Evolutionary conservation across 2,113 vertebrate species (phyloP), one percentile per base, ranked within the genome.

Genomic region (Amphiprion ocellaris): DNA sequence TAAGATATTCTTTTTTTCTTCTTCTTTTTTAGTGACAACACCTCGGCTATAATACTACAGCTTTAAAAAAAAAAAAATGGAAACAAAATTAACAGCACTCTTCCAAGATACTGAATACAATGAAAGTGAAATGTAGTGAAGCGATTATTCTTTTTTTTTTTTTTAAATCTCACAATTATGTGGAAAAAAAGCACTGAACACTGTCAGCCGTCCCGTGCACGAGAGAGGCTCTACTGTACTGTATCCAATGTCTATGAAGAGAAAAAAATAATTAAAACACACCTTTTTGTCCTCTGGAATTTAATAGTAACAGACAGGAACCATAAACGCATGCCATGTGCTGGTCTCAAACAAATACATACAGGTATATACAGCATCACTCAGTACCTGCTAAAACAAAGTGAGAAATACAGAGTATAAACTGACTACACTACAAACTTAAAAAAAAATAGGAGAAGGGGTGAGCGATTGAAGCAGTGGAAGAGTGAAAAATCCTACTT

Each of bases 381-480:
- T 97, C 96, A 97, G 98, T 98, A 99, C 97, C 98, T 97, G 97
- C 96, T 98, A 98, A 98, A 97, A 98, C 95, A 95, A 96, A 94
- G 97, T 97, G 97, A 97, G 92, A 90, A 93, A 95, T 96, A 97
- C 91, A 96, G 94, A 94, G 79, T 94, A 96, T 89, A 94, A 92
- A 93, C 94, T 91, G 86, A 93, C 96, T 96, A 93, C 93, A 95
- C 96, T 96, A 97, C 95, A 95, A 94, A 96, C 94, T 94, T 93
- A 75, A 91, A 90, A 89, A 4, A 92, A 78, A 71, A 61, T 15
- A 26, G 55, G 64, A 46, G 39, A 15, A n/a, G 60, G n/a, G 54
- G 93, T 95, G 94, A 95, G 94, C 86, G 84, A 95, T 90, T 90
- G 94, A 95, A 93, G 93, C 91, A 90, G 91, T 92, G 93, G 95